Conservation (phyloP, 2,113 vertebrate genomes). For the Nesospiza acunhae region DNA sequence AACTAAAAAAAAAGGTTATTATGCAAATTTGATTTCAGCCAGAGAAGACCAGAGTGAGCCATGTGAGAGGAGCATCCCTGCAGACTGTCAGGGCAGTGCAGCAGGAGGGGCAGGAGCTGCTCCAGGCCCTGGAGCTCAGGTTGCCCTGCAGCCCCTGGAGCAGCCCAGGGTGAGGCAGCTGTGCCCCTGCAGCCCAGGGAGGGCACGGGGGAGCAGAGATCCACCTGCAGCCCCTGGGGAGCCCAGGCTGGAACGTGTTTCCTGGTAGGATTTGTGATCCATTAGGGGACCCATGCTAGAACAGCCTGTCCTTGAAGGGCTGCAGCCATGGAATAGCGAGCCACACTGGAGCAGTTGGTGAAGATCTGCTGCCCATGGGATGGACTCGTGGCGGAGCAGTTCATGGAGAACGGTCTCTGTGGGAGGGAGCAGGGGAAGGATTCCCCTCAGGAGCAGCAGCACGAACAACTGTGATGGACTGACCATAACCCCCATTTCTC, state of each 20-base stretch:
- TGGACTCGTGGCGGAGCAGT: neutral
- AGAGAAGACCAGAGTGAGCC: rapidly evolving
- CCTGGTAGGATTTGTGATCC: neutral
- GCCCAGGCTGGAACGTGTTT: neutral
- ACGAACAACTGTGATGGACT: neutral
- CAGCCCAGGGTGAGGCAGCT: neutral
- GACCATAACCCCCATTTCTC: neutral
- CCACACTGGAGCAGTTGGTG: rapidly evolving
- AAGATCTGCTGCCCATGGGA: no score
- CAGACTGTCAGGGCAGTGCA: neutral
- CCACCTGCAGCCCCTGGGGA: neutral
- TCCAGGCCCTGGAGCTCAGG: neutral
- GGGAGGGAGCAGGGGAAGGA: neutral
- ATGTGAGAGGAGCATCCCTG: rapidly evolving
- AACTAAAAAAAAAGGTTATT: neutral
- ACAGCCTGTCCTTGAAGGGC: neutral
- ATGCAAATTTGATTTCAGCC: neutral
- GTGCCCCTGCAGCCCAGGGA: no score
- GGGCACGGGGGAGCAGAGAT: neutral
- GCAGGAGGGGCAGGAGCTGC: neutral
- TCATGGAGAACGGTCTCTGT: neutral
- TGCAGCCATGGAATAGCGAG: neutral
- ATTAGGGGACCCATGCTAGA: rapidly evolving
- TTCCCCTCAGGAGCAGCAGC: neutral
- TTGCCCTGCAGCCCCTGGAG: neutral